Conservation (phyloP, 2,888 invertebrate genomes). For the Temnothorax ravouxi region DNA sequence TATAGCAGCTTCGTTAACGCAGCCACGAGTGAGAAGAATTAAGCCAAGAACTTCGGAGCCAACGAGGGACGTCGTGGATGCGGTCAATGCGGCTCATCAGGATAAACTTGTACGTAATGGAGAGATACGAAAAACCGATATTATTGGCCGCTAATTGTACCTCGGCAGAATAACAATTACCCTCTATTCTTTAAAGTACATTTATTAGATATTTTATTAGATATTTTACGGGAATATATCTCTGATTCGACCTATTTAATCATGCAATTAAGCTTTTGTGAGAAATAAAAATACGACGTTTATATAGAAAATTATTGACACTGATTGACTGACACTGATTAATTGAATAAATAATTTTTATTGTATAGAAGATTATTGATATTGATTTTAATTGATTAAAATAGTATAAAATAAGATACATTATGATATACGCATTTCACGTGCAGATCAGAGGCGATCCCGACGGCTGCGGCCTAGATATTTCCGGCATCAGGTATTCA, state of each 20-base stretch:
- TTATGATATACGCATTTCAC: conserved; percentile 12
- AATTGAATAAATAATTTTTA: too few species aligned
- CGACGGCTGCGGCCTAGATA: conserved; percentile 90
- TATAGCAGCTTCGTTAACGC: conserved; percentile 93
- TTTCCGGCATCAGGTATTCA: conserved; percentile 87
- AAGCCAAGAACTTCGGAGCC: conserved; percentile 84
- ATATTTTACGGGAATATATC: not conserved
- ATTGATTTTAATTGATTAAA: too few species aligned
- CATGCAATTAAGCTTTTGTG: not conserved
- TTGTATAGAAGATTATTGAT: too few species aligned
- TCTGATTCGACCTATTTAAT: not conserved
- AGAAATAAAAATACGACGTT: not conserved
- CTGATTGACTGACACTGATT: not conserved
- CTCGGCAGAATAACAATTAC: not conserved
- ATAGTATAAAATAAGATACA: not conserved
- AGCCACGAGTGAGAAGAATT: conserved; percentile 87
- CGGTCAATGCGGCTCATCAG: conserved; percentile 81
- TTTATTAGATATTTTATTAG: conserved; percentile 4
- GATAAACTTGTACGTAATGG: conserved; percentile 83
- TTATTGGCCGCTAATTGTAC: not conserved
- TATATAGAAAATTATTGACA: not conserved
- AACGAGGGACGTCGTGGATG: conserved; percentile 83
- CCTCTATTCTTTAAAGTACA: not conserved
- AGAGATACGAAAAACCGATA: not conserved
- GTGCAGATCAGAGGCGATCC: conserved; percentile 92